Base-by-base conservation (phyloP, 2,888 invertebrate genomes). In the Ophion ellenae region DNA sequence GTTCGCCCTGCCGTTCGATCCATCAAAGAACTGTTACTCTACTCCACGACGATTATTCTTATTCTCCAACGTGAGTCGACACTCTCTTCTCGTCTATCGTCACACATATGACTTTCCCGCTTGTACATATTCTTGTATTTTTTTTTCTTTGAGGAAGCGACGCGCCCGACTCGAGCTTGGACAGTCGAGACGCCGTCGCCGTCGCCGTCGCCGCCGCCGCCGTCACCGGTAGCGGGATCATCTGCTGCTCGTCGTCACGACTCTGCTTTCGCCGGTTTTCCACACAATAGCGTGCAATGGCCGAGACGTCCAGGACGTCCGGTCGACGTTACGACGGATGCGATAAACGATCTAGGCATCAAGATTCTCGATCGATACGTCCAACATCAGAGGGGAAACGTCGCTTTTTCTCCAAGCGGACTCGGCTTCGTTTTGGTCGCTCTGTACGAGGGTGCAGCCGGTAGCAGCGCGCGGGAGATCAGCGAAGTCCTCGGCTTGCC, bases 381-480 rank as follows among this genome's bases (percentile, higher is more conserved):
- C 17, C 17, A 53, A 17, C 88, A 89, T 6, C 86, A 88, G 57
- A 59, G 28, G 20, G 94, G 94, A 74, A 98, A 98, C 93, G 96
- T 97, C 79, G 98, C 97, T 5, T 97, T 98, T 92, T 98, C 98
- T 0, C 98, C 98, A 11, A 97, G 97, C 87, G 97, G 98, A 3
- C 95, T 97, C 84, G 96, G 97, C 91, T 97, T 97, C 89, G 97
- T 98, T 40, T 94, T 98, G 89, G 96, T 97, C 81, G 97, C 97
- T 3, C 94, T 98, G 20, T 97, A 96, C 92, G 98, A 98, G 93
- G 98, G 97, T 45, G 96, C 97, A 0, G 95, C 96, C 70, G 97
- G 97, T 11, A 95, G 96, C 87, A 96, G 97, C 67, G 96, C 96
- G 36, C 95, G 95, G 76, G 97, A 98, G 94, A 96, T 98, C 84